These are phyloP conservation scores for Lasioglossum figueresi DNA, from an alignment of 2,888 invertebrate genomes.

Conservation along the genomic window DNA sequence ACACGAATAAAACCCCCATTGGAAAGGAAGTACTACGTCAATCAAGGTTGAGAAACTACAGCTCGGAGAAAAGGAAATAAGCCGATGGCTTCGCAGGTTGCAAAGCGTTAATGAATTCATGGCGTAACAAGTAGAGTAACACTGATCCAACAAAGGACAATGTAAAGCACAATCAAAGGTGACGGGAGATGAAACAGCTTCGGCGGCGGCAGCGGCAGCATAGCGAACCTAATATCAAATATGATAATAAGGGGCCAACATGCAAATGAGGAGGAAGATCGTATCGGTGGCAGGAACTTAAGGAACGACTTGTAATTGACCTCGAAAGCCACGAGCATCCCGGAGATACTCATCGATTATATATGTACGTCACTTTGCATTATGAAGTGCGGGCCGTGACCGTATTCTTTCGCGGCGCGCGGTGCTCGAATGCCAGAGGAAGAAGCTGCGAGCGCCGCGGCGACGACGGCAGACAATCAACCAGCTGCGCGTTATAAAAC, in stretches of 20 bases:
- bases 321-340: conserved; percentile 38
- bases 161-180: conserved; percentile 34
- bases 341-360: conserved; percentile 48
- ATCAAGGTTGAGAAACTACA: background rate
- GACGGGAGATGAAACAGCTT: background rate
- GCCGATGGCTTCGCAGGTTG: background rate
- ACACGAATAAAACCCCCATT: too few relatives aligned
- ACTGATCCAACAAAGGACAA: background rate
- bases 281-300: conserved; percentile 45
- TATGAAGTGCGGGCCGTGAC: conserved; percentile 46
- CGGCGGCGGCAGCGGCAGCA: background rate
- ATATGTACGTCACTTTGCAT: conserved; percentile 51
- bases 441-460: background rate
- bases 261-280: conserved; percentile 52
- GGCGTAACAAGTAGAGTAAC: background rate
- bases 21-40: background rate
- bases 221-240: background rate
- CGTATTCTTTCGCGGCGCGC: conserved; percentile 36
- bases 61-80: background rate
- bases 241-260: conserved; percentile 42
- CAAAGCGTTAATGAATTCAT: background rate
- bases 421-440: background rate
- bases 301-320: conserved; percentile 55
- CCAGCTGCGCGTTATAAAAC: conserved; percentile 48
- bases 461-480: conserved; percentile 31